Conservation (phyloP, 2,888 invertebrate species). For the Pristionchus fissidentatus region DNA sequence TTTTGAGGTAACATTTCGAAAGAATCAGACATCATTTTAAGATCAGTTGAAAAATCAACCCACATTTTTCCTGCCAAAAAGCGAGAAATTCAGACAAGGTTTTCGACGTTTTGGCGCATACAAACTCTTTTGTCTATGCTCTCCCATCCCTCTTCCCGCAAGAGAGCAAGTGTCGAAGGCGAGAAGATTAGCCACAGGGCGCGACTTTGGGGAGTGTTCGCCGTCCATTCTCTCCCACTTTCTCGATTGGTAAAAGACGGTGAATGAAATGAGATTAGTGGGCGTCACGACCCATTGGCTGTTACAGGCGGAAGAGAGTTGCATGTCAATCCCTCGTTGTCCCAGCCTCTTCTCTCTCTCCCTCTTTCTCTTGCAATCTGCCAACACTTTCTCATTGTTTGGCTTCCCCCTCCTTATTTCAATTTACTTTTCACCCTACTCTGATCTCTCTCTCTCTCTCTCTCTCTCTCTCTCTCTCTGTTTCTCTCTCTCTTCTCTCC, state of each 20-base stretch:
- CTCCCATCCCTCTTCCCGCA: background rate
- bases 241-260: background rate
- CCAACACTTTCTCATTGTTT: constrained; percentile 34
- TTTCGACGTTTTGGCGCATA: background rate
- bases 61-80: background rate
- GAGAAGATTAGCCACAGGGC: constrained; percentile 29
- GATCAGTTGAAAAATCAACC: too few species aligned
- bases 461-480: background rate
- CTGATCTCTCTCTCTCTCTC: background rate
- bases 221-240: background rate
- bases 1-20: too few species aligned
- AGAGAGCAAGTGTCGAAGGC: background rate
- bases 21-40: too few species aligned
- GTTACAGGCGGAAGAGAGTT: too few species aligned
- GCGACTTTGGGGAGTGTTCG: background rate
- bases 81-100: background rate
- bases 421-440: constrained; percentile 39
- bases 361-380: too few species aligned
- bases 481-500: background rate
- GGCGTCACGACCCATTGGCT: too few species aligned
- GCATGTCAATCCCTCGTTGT: constrained; percentile 7
- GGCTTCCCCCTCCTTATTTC: constrained; percentile 37
- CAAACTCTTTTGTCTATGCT: background rate
- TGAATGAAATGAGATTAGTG: too few species aligned
- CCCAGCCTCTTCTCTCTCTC: background rate